These are phyloP conservation scores for Phalacrocorax aristotelis DNA, from an alignment of 2,113 vertebrate species.

Conservation along the genomic window DNA sequence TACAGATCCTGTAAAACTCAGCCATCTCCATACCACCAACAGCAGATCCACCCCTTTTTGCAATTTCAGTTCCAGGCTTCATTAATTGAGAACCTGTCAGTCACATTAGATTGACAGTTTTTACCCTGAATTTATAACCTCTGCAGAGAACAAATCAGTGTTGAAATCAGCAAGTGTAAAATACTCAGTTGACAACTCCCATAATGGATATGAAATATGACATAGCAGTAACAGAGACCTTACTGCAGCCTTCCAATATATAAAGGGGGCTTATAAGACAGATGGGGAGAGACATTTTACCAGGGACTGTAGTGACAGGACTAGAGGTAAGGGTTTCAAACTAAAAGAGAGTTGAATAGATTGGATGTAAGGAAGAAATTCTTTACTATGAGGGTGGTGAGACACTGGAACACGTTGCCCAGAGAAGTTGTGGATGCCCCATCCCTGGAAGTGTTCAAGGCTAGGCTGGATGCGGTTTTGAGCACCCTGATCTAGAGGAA, in stretches of 20 bases:
- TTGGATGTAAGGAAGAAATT: not conserved
- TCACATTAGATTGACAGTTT: not conserved
- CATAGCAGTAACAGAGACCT: not conserved
- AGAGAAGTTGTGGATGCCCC: not conserved
- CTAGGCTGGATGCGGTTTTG: not conserved
- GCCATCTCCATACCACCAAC: not conserved
- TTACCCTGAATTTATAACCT: not conserved
- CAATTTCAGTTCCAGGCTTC: not conserved
- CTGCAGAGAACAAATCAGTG: slow-evolving; percentile 26
- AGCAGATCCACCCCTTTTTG: not conserved
- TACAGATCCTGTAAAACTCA: not conserved
- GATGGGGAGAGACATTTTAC: not conserved
- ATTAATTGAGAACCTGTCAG: slow-evolving; percentile 1
- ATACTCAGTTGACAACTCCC: not conserved
- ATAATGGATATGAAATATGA: not conserved
- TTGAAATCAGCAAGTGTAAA: slow-evolving; percentile 30
- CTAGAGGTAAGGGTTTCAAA: not conserved
- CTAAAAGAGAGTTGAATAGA: not conserved
- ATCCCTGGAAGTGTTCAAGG: not conserved
- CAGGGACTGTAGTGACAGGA: not conserved
- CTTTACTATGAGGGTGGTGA: not conserved
- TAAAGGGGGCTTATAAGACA: not conserved
- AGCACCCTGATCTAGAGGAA: not conserved
- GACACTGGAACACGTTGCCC: not conserved
- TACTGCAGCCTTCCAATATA: not conserved